These are phyloP conservation scores for Mesorhabditis belari DNA, from an alignment of 2,888 invertebrate species.

Conservation along the genomic window DNA sequence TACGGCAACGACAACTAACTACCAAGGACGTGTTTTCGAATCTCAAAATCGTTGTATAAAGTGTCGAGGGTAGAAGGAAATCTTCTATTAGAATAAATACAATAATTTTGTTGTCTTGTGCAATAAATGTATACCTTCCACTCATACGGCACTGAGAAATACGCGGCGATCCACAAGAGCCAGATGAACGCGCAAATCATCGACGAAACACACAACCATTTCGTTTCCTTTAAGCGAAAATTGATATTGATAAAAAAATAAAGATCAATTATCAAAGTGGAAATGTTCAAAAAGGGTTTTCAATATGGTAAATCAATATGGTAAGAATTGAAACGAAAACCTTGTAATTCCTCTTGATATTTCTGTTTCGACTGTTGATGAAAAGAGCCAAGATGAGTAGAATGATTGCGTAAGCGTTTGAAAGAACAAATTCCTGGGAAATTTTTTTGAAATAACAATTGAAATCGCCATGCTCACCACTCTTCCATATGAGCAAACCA, in stretches of 20 bases:
- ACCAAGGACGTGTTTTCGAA: too few relatives aligned
- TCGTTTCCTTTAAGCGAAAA: conserved; percentile 36
- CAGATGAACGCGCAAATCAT: conserved; percentile 37
- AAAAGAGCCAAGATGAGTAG: conserved; percentile 46
- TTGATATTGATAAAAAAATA: neutral
- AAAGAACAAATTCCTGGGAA: conserved; percentile 28
- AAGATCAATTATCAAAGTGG: too few relatives aligned
- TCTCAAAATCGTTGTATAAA: too few relatives aligned
- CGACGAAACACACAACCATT: conserved; percentile 47
- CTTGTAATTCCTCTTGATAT: conserved; percentile 52
- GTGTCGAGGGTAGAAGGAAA: too few relatives aligned
- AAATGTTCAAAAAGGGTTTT: neutral
- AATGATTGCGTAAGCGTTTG: conserved; percentile 42
- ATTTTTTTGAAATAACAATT: neutral
- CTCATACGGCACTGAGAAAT: conserved; percentile 22
- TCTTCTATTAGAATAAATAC: too few relatives aligned
- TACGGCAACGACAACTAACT: too few relatives aligned
- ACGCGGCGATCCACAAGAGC: conserved; percentile 38
- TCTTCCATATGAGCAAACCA: conserved; percentile 36
- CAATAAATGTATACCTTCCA: conserved; percentile 1
- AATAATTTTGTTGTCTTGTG: neutral
- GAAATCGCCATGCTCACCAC: neutral
- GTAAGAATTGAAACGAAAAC: conserved; percentile 1
- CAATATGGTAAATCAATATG: neutral
- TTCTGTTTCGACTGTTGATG: conserved; percentile 42